Conservation (phyloP, 2,888 invertebrate species). For the Sarcophaga subvicina region DNA sequence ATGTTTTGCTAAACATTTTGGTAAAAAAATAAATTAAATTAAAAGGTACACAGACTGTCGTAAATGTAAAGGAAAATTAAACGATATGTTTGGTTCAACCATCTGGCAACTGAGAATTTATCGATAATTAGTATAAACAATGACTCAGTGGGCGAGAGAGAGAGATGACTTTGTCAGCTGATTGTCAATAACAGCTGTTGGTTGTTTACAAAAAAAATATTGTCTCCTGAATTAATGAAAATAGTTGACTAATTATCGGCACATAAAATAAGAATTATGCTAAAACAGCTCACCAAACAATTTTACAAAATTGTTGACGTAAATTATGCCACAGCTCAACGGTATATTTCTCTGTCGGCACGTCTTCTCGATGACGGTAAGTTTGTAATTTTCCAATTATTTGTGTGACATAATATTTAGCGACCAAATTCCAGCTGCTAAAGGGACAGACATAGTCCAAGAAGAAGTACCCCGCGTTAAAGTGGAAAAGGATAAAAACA, state of each 20-base stretch:
- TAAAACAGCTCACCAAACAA: conserved; percentile 55
- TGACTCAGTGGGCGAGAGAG: not conserved
- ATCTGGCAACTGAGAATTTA: not conserved
- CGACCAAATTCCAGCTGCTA: conserved; percentile 27
- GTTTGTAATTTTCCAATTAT: not conserved
- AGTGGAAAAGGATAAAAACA: conserved; percentile 84
- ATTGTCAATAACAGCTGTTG: conserved; percentile 30
- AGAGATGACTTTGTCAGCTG: conserved; percentile 9
- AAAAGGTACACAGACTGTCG: not conserved
- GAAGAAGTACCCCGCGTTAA: conserved; percentile 76
- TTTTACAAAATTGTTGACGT: conserved; percentile 49
- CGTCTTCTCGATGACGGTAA: conserved; percentile 48
- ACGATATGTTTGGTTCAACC: not conserved
- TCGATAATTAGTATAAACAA: not conserved
- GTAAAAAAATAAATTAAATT: conserved; percentile 8
- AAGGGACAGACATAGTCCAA: not conserved
- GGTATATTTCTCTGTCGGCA: conserved; percentile 39
- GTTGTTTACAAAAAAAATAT: conserved; percentile 6
- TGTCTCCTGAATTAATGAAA: not conserved
- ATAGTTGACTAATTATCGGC: not conserved
- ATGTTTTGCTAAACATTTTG: conserved; percentile 45
- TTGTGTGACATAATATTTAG: conserved; percentile 49
- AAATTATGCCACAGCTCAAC: conserved; percentile 21
- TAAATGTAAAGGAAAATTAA: not conserved
- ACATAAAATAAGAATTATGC: conserved; percentile 43